Conservation (phyloP, 2,888 invertebrate genomes). For the Branchipolynoe longqiensis region DNA sequence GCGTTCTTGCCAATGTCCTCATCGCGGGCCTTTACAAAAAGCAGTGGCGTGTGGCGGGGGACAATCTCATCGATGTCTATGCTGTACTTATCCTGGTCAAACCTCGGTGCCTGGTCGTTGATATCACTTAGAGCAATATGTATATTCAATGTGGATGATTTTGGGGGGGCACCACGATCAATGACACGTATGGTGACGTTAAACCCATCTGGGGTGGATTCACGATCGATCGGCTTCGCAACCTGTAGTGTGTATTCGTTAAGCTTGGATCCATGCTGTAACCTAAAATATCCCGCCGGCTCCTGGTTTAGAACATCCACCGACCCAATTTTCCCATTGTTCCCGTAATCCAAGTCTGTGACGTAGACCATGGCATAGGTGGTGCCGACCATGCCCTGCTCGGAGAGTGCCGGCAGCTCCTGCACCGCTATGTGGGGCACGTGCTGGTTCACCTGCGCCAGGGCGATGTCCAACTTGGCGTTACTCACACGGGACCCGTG, state of each 20-base stretch:
- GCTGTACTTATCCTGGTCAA: conserved; percentile 88
- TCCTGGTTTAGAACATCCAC: conserved; percentile 91
- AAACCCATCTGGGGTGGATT: conserved; percentile 90
- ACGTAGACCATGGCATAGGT: conserved; percentile 94
- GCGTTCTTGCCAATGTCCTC: conserved; percentile 92
- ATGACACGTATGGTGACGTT: conserved; percentile 92
- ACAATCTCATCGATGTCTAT: conserved; percentile 93
- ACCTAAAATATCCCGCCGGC: conserved; percentile 92
- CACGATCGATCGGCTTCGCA: conserved; percentile 89
- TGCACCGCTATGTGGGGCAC: conserved; percentile 92
- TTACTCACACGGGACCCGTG: conserved; percentile 51
- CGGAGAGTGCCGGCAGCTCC: conserved; percentile 88
- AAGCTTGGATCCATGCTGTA: conserved; percentile 79
- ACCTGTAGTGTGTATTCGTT: conserved; percentile 87
- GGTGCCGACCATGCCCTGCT: conserved; percentile 88
- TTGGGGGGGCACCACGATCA: conserved; percentile 87
- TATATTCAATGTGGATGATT: conserved; percentile 83
- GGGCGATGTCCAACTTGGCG: conserved; percentile 83
- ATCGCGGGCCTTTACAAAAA: conserved; percentile 92
- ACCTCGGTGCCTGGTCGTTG: conserved; percentile 92
- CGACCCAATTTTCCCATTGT: conserved; percentile 88
- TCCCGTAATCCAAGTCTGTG: conserved; percentile 90
- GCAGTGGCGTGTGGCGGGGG: conserved; percentile 93
- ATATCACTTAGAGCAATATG: conserved; percentile 90
- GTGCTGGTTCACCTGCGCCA: conserved; percentile 89